phyloP scores from a whole-genome alignment of 2,113 vertebrate genomes.

The Enhydra lutris region DNA sequence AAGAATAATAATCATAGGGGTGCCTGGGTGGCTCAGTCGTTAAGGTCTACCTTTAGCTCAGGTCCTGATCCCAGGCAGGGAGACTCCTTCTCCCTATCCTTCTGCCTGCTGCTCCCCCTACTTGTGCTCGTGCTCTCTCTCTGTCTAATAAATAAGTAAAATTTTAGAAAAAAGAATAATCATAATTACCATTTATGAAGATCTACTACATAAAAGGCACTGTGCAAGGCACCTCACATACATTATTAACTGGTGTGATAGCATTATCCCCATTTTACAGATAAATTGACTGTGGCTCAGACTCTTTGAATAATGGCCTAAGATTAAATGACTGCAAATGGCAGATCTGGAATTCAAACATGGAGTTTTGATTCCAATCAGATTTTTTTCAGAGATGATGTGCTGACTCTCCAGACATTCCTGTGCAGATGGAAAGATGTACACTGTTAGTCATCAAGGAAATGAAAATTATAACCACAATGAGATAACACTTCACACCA shows the following conservation, averaged over 20 bases:
- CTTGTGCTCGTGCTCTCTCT: too few species aligned
- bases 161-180: not conserved
- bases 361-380: not conserved
- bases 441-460: not conserved
- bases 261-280: not conserved
- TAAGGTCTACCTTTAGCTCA: too few species aligned
- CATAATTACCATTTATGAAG: not conserved
- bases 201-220: not conserved
- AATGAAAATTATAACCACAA: conserved; percentile 18
- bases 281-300: not conserved
- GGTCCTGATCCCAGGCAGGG: too few species aligned
- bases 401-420: not conserved
- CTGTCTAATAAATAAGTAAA: too few species aligned
- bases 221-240: not conserved
- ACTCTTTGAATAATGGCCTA: not conserved
- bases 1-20: not conserved
- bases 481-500: not conserved
- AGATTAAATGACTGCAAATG: not conserved
- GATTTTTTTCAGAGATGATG: not conserved
- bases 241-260: not conserved
- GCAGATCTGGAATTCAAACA: not conserved
- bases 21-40: too few species aligned
- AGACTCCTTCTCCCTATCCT: too few species aligned
- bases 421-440: not conserved
- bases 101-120: too few species aligned